Evolutionary conservation across 35 echinoderm and acorn worm species (phyloP).

Genomic region (Holothuria glaberrima): DNA sequence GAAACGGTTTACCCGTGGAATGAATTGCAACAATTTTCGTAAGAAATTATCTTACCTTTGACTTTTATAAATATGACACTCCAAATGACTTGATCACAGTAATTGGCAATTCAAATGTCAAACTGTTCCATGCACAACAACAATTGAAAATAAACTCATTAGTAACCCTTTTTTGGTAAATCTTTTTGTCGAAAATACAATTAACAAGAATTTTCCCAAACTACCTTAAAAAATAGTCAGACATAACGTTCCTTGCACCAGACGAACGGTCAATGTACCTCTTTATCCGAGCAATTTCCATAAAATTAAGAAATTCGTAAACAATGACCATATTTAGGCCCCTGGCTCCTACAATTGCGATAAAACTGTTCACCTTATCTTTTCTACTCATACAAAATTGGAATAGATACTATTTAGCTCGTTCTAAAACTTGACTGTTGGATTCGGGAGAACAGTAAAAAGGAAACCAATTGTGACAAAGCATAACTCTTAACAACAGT

Average conservation of each 20-base stretch:
- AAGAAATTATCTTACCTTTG: not conserved
- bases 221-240: not conserved
- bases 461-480: too few species aligned
- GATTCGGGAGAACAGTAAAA: too few species aligned
- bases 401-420: too few species aligned
- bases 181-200: constrained; percentile 1
- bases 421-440: too few species aligned
- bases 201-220: not conserved
- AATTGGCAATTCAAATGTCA: constrained; percentile 32
- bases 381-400: too few species aligned
- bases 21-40: too few species aligned
- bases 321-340: constrained; percentile 32
- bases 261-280: not conserved
- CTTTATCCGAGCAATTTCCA: constrained; percentile 15
- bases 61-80: not conserved
- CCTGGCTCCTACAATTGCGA: not conserved
- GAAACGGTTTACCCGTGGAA: too few species aligned
- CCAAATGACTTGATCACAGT: constrained; percentile 31
- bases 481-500: not conserved
- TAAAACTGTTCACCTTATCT: not conserved
- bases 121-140: not conserved
- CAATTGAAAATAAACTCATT: constrained; percentile 37
- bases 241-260: not conserved
- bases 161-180: not conserved
- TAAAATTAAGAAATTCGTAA: not conserved